These are phyloP conservation scores for Galaxias olidus DNA, from an alignment of 2,797 vertebrate species.

Conservation along the genomic window DNA sequence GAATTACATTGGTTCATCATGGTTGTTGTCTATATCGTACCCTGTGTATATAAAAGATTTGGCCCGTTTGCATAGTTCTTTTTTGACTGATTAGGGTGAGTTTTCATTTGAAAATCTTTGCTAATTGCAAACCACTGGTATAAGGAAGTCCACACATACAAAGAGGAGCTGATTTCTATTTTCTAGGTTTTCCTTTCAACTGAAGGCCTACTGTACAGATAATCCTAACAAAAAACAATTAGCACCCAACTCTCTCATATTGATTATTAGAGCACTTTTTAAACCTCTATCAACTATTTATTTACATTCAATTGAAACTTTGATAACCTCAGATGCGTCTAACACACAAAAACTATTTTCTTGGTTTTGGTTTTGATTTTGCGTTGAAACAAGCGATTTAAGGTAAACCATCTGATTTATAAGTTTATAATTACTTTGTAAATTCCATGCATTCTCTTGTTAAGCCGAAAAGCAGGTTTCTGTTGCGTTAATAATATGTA, in stretches of 20 bases:
- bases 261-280: neutral
- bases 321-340: slow-evolving; percentile 21
- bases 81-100: slow-evolving; percentile 42
- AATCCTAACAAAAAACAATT: slow-evolving; percentile 36
- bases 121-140: slow-evolving; percentile 28
- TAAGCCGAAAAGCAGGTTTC: slow-evolving; percentile 51
- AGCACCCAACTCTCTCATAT: slow-evolving; percentile 4
- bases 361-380: slow-evolving; percentile 16
- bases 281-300: neutral
- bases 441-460: slow-evolving; percentile 39
- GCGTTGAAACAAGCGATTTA: slow-evolving; percentile 34
- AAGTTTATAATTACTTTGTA: slow-evolving; percentile 7
- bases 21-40: slow-evolving; percentile 52
- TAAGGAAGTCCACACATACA: slow-evolving; percentile 24
- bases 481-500: slow-evolving; percentile 53
- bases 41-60: slow-evolving; percentile 35
- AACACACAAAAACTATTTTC: slow-evolving; percentile 7
- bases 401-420: slow-evolving; percentile 16
- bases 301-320: neutral
- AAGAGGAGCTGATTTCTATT: slow-evolving; percentile 45
- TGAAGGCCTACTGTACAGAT: slow-evolving; percentile 32
- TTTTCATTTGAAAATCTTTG: slow-evolving; percentile 39
- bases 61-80: slow-evolving; percentile 37
- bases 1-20: slow-evolving; percentile 59
- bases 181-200: slow-evolving; percentile 29